phyloP scores from a whole-genome alignment of 2,113 vertebrate species.

The Lophius piscatorius region DNA sequence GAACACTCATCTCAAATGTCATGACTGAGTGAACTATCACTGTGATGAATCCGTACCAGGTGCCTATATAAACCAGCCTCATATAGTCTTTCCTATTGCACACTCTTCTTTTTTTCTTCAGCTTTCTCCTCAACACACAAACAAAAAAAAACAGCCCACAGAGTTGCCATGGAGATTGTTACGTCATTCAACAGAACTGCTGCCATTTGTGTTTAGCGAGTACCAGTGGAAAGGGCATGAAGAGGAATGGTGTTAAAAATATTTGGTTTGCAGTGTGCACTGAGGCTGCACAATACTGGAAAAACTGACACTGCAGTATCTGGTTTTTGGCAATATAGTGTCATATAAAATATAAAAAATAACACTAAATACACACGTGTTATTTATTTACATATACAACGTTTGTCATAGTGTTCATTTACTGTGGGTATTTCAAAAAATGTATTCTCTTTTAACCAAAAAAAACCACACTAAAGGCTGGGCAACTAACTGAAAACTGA shows the following conservation, averaged over 20 bases:
- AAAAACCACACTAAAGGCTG: no score
- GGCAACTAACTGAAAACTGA: no score
- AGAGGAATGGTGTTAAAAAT: constrained; percentile 69
- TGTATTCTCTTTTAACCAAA: no score
- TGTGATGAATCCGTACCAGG: constrained; percentile 43
- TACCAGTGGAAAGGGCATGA: constrained; percentile 42
- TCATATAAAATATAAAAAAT: no score
- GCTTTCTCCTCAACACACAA: constrained; percentile 24
- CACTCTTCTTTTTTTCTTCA: constrained; percentile 29
- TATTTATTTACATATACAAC: no score
- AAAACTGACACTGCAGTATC: no score
- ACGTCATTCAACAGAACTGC: constrained; percentile 79
- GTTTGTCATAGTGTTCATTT: no score
- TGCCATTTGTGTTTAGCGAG: constrained; percentile 67
- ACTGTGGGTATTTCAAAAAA: no score
- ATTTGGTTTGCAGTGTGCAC: no score
- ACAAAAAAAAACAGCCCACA: constrained; percentile 44
- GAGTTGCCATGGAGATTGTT: constrained; percentile 79
- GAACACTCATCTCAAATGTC: constrained; percentile 25
- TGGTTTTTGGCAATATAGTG: no score
- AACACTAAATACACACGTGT: no score
- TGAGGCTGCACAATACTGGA: no score
- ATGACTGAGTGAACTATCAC: constrained; percentile 11
- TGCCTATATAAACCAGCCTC: constrained; percentile 68
- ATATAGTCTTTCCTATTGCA: constrained; percentile 34